Conservation (phyloP, 2,797 vertebrate species). For the Hapalemur alaotrensis region DNA sequence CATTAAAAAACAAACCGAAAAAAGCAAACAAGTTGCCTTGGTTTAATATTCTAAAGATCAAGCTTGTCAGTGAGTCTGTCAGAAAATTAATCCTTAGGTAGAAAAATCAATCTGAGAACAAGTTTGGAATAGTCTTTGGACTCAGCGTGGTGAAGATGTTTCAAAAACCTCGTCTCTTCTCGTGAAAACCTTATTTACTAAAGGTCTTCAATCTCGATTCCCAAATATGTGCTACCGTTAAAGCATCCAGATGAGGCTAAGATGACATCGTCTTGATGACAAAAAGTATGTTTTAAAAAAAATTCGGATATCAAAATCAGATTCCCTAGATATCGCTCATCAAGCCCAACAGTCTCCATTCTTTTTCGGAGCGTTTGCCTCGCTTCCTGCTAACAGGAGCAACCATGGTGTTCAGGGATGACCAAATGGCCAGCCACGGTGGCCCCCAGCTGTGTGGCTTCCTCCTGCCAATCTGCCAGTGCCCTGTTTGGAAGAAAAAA, state of each 20-base stretch:
- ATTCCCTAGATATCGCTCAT: not conserved
- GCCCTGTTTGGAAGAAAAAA: not conserved
- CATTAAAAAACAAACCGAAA: not conserved
- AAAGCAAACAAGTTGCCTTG: slow-evolving; percentile 39
- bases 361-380: not conserved
- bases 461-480: not conserved
- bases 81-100: slow-evolving; percentile 75
- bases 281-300: not conserved
- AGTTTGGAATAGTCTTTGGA: slow-evolving; percentile 69
- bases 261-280: slow-evolving; percentile 32
- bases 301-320: not conserved
- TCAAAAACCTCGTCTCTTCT: slow-evolving; percentile 56
- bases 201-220: slow-evolving; percentile 27
- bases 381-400: not conserved
- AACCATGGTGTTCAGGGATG: not conserved
- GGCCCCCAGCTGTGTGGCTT: not conserved
- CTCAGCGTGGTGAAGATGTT: slow-evolving; percentile 46
- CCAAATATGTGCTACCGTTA: not conserved
- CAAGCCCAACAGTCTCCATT: not conserved
- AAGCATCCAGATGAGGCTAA: slow-evolving; percentile 36
- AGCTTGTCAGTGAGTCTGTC: slow-evolving; percentile 76
- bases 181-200: slow-evolving; percentile 54
- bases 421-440: not conserved
- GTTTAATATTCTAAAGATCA: slow-evolving; percentile 80
- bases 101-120: slow-evolving; percentile 70